Conservation (phyloP, 1,140 invertebrate genomes). For the Melitaea cinxia region DNA sequence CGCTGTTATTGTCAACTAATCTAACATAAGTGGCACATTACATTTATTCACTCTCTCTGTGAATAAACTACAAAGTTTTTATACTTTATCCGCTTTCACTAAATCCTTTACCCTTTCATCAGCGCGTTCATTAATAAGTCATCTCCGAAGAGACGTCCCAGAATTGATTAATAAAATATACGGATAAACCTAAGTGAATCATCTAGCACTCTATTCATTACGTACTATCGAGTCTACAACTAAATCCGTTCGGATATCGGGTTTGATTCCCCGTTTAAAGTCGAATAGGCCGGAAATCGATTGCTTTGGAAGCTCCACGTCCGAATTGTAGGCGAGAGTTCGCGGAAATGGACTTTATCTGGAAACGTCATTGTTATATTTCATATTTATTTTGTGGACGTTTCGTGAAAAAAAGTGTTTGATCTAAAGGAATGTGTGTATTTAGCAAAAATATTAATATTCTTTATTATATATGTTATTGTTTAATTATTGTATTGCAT, state of each 20-base stretch:
- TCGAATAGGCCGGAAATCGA: conserved; percentile 81
- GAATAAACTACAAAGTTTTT: too few relatives aligned
- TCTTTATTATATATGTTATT: too few relatives aligned
- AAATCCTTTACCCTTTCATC: too few relatives aligned
- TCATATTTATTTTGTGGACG: conserved; percentile 1
- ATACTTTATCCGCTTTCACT: too few relatives aligned
- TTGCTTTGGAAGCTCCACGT: conserved; percentile 74
- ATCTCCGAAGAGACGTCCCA: conserved; percentile 6
- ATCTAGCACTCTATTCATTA: conserved; percentile 67
- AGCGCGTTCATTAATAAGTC: too few relatives aligned
- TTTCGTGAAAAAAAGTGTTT: not conserved
- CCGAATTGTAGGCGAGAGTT: conserved; percentile 62
- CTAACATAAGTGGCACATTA: too few relatives aligned
- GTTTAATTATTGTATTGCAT: too few relatives aligned
- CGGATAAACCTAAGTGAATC: conserved; percentile 53
- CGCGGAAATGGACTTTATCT: conserved; percentile 34
- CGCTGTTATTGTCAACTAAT: too few relatives aligned
- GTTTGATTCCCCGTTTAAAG: conserved; percentile 77
- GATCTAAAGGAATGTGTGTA: too few relatives aligned
- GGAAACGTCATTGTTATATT: conserved; percentile 32
- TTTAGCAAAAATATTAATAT: too few relatives aligned
- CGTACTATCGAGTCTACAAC: conserved; percentile 63
- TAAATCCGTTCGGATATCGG: conserved; percentile 75
- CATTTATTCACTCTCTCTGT: too few relatives aligned
- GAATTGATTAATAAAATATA: conserved; percentile 43